Base-by-base conservation (phyloP, 1,140 invertebrate species). In the Drosophila mojavensis region DNA sequence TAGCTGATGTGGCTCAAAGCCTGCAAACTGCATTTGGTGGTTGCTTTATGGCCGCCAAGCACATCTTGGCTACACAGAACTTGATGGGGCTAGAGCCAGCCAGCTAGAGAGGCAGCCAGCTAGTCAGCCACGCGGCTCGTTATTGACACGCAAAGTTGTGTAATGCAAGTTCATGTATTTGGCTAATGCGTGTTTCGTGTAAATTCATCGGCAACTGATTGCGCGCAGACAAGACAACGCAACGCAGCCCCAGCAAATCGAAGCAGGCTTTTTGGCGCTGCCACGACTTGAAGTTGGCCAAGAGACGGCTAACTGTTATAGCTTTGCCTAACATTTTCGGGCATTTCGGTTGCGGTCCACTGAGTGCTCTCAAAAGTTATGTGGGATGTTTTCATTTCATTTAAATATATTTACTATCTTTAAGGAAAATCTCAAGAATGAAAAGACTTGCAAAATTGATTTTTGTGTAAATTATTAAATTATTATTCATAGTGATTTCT, bases 121-220 rank as follows among this genome's bases (percentile, higher is more conserved):
- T n/a, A 15, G 4, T 0, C 10, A 45, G 39, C 4, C 9, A 28
- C 1, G 33, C 36, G 39, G 36, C 36, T 50, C 39, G 41, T 33
- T 51, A 70, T 47, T 56, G 50, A 63, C 67, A 63, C 54, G 51
- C 51, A 36, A 62, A 55, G 51, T 50, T 71, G 30, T 45, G 20
- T 56, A 64, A 50, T 62, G 60, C 50, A 67, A 67, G 53, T 50
- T 58, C 45, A 67, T 71, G 68, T 71, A 53, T 51, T 60, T 41
- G 69, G 69, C 69, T 73, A 73, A 73, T 73, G 70, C 64, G 55
- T 67, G 63, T 67, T 73, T 66, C 64, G 45, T 73, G 70, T 73
- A 66, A 28, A 45, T 41, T 60, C 33, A 15, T 3, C 48, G 36
- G 2, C 2, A 73, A 45, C 50, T 67, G 63, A 59, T 59, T 67